A percentile compares a stretch with the other conserved stretches of the same genome.
Conservation (phyloP, 2,888 invertebrate genomes). For the Lasioglossum vierecki region DNA sequence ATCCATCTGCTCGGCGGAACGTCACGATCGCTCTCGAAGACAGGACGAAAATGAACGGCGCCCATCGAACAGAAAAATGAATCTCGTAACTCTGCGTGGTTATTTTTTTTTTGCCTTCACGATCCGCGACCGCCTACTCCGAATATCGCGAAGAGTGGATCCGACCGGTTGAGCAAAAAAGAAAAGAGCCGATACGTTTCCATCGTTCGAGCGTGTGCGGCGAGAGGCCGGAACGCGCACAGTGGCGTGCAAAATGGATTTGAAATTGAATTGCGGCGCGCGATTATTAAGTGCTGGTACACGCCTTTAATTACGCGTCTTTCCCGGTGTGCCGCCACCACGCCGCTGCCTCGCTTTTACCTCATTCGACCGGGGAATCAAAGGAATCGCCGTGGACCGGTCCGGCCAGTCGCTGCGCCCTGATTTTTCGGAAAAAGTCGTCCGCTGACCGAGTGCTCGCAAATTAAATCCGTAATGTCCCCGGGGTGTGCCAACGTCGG, state of each 20-base stretch:
- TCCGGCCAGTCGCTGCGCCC: not conserved
- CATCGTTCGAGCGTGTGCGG: constrained; percentile 1
- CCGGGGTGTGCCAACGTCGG: not conserved
- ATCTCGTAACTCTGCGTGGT: not conserved
- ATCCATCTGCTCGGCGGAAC: constrained; percentile 6
- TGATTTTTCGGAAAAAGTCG: not conserved
- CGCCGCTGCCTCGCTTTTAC: constrained; percentile 45
- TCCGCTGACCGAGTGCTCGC: constrained; percentile 35
- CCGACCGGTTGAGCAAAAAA: constrained; percentile 9
- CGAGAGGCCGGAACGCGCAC: constrained; percentile 22
- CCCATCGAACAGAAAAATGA: constrained; percentile 5
- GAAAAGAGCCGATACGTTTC: constrained; percentile 33
- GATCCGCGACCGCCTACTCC: not conserved
- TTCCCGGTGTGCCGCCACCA: constrained; percentile 11
- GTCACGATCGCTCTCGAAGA: not conserved
- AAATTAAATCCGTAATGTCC: constrained; percentile 8
- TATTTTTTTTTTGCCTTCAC: not conserved
- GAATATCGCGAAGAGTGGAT: constrained; percentile 17
- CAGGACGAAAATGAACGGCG: constrained; percentile 21
- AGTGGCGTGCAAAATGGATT: constrained; percentile 57
- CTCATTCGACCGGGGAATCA: constrained; percentile 24
- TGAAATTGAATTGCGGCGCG: constrained; percentile 62
- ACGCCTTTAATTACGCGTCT: constrained; percentile 65
- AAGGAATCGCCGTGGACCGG: constrained; percentile 23
- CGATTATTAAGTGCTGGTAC: constrained; percentile 60